Percentiles rank a stretch among this genome's conserved stretches.
Evolutionary conservation across 2,888 invertebrate genomes (phyloP).

Genomic region (Tachystola acroxantha): DNA sequence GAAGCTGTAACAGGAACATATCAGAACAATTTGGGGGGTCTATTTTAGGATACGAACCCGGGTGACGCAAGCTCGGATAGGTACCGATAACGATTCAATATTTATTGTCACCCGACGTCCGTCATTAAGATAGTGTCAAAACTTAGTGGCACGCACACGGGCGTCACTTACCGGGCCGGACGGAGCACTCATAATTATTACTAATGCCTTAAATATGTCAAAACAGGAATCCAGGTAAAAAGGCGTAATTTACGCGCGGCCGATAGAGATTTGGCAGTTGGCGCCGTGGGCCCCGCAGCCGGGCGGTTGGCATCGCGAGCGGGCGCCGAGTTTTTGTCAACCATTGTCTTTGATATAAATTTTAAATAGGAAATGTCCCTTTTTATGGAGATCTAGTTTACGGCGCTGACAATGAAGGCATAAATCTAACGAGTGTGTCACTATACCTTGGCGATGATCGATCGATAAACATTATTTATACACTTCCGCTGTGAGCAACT

Average conservation of each 20-base stretch:
- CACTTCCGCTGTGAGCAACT: slow-evolving; percentile 61
- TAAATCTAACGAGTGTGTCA: slow-evolving; percentile 73
- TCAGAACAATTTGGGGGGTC: slow-evolving; percentile 60
- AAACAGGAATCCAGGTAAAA: slow-evolving; percentile 79
- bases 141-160: slow-evolving; percentile 62
- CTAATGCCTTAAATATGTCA: slow-evolving; percentile 79
- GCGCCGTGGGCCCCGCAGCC: slow-evolving; percentile 51
- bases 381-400: slow-evolving; percentile 78
- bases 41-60: slow-evolving; percentile 55
- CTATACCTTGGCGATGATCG: slow-evolving; percentile 68
- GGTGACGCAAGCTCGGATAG: slow-evolving; percentile 61
- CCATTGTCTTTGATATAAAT: slow-evolving; percentile 78
- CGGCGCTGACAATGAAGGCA: slow-evolving; percentile 74
- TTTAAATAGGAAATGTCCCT: slow-evolving; percentile 77
- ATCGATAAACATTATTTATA: slow-evolving; percentile 77
- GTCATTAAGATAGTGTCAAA: slow-evolving; percentile 79
- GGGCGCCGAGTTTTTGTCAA: slow-evolving; percentile 75
- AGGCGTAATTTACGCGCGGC: slow-evolving; percentile 77
- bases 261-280: slow-evolving; percentile 78
- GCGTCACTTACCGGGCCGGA: slow-evolving; percentile 55
- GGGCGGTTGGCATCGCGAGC: slow-evolving; percentile 52
- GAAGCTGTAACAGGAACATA: slow-evolving; percentile 14
- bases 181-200: slow-evolving; percentile 77
- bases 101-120: slow-evolving; percentile 74
- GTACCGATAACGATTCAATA: slow-evolving; percentile 72